Percentiles rank a stretch among this genome's conserved stretches.
These are phyloP conservation scores for Mormyrus hasselquistii DNA, from an alignment of 2,797 vertebrate species.

Conservation along the genomic window DNA sequence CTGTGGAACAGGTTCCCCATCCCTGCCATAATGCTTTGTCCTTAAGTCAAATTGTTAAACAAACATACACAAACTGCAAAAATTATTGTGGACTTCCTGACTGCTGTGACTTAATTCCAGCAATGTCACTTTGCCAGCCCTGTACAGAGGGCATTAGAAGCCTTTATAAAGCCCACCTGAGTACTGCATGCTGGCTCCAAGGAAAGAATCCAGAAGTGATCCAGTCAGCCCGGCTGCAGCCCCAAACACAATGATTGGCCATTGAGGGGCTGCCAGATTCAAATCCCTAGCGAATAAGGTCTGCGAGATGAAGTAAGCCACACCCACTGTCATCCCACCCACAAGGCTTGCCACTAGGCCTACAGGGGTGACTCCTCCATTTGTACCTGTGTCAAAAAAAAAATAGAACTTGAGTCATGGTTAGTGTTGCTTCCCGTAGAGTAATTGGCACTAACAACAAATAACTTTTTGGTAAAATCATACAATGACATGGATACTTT, in stretches of 20 bases:
- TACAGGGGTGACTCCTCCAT: constrained; percentile 80
- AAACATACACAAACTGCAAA: not conserved
- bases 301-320: constrained; percentile 75
- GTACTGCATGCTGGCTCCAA: constrained; percentile 92
- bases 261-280: constrained; percentile 79
- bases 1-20: not conserved
- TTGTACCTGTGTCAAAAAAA: constrained; percentile 71
- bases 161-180: constrained; percentile 60
- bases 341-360: constrained; percentile 80
- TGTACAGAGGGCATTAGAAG: not conserved
- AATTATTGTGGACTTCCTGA: not conserved
- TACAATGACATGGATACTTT: not conserved
- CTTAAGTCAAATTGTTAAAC: not conserved
- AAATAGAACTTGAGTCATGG: not conserved
- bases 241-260: constrained; percentile 81
- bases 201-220: constrained; percentile 85
- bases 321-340: constrained; percentile 76
- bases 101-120: not conserved
- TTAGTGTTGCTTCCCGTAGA: not conserved
- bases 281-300: constrained; percentile 73
- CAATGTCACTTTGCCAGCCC: not conserved
- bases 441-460: not conserved
- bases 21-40: not conserved
- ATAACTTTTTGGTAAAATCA: not conserved
- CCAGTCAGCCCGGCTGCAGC: constrained; percentile 82